These are phyloP conservation scores for Petroica traversi DNA, from an alignment of 2,113 vertebrate species.

Conservation along the genomic window DNA sequence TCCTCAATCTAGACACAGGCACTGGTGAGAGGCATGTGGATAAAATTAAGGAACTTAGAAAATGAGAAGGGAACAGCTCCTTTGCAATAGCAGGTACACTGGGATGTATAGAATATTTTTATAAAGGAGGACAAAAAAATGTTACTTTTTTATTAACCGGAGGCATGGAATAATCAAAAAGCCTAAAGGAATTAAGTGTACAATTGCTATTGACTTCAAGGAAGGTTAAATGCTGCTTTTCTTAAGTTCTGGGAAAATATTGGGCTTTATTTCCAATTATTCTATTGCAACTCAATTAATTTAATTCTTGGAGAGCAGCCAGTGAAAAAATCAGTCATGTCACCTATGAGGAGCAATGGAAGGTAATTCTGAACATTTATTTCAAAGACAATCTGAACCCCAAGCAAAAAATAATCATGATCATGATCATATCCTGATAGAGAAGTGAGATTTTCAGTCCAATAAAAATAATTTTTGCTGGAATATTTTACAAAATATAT, in stretches of 20 bases:
- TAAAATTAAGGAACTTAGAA: constrained; percentile 43
- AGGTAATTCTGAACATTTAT: neutral
- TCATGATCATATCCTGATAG: neutral
- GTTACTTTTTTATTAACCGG: neutral
- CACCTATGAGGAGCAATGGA: neutral
- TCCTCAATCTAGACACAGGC: neutral
- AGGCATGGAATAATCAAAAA: neutral
- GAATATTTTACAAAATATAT: neutral
- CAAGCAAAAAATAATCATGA: neutral
- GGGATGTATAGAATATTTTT: neutral
- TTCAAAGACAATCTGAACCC: neutral
- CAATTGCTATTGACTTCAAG: neutral
- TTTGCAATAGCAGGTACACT: neutral
- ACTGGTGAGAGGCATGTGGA: constrained; percentile 16
- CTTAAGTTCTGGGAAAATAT: neutral
- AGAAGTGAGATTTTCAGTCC: neutral
- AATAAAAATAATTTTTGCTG: neutral
- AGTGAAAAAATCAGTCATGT: neutral
- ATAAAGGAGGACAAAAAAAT: neutral
- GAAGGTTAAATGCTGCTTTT: neutral
- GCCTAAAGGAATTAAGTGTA: neutral
- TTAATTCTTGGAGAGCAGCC: neutral
- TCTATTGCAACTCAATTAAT: neutral
- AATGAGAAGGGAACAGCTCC: neutral
- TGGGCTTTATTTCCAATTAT: neutral